Evolutionary conservation across 2,797 vertebrate species (phyloP), one percentile per base, ranked within the genome.

Genomic region (Tenualosa ilisha): DNA sequence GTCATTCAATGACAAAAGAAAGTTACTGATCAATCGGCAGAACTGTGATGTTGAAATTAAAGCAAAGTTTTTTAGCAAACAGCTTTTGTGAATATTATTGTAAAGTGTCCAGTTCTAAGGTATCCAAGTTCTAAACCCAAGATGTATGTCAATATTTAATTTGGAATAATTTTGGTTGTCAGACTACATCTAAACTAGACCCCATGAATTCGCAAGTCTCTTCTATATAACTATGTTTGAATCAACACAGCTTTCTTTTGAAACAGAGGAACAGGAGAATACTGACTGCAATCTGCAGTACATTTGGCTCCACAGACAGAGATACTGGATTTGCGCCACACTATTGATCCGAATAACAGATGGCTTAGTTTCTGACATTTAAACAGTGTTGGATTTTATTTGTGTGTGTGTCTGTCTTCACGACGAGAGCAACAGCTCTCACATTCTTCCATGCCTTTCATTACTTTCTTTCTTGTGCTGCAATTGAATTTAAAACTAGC

Each of bases 321-420:
- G 37, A 79, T 79, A 79, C 40, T 20, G 72, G 37, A 79, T 79
- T 79, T 79, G 40, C 72, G 2, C 40, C 43, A 17, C 72, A 79
- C 72, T 79, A 79, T 79, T 46, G 72, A 79, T 79, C 72, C 72
- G 40, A 20, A 46, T 46, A 79, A 79, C 72, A 79, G 72, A 79
- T 79, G 72, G 72, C 72, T 79, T 79, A 79, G 72, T 22, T 79
- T 79, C 72, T 79, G 40, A 79, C 72, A 79, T 79, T 79, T 79
- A 79, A 43, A 79, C 72, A 79, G 72, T 22, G 31, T 37, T 5
- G 37, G 4, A 17, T 75, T 75, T 75, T 40, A 17, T 43, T 5
- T 51, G 50, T 51, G 50, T 51, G 50, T 51, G 50, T 51, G 43
- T 43, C 4, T 7, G 20, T 7, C 56, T n/a, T 59, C 6, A 20